phyloP scores from a whole-genome alignment of 2,888 invertebrate genomes.

The Buathra laborator region DNA sequence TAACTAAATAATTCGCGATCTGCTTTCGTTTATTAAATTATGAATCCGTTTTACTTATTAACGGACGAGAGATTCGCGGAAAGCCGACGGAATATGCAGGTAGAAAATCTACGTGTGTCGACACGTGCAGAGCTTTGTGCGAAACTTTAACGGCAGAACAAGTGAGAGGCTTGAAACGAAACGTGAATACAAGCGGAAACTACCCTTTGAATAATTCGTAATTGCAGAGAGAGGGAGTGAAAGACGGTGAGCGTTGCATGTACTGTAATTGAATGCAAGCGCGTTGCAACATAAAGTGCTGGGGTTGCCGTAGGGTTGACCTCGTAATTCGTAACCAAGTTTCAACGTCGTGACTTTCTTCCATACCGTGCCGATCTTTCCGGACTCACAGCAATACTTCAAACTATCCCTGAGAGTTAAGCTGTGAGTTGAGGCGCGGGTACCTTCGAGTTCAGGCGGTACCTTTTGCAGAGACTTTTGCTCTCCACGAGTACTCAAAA shows the following conservation, averaged over 20 bases:
- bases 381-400: neutral
- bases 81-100: neutral
- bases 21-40: too few relatives aligned
- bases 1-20: too few relatives aligned
- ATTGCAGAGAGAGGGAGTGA: neutral
- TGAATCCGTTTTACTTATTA: neutral
- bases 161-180: neutral
- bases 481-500: neutral
- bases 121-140: neutral
- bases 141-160: neutral
- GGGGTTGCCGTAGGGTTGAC: neutral
- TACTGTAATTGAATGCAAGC: neutral
- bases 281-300: neutral
- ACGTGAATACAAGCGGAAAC: neutral
- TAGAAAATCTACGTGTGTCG: neutral
- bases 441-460: neutral
- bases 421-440: neutral
- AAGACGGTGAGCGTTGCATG: neutral
- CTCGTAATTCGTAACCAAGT: neutral
- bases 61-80: neutral
- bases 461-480: neutral
- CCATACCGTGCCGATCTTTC: neutral
- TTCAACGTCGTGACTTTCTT: neutral
- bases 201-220: conserved; percentile 11
- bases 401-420: neutral